Evolutionary conservation across 2,113 vertebrate genomes (phyloP).

Genomic region (Terrapene triunguis): DNA sequence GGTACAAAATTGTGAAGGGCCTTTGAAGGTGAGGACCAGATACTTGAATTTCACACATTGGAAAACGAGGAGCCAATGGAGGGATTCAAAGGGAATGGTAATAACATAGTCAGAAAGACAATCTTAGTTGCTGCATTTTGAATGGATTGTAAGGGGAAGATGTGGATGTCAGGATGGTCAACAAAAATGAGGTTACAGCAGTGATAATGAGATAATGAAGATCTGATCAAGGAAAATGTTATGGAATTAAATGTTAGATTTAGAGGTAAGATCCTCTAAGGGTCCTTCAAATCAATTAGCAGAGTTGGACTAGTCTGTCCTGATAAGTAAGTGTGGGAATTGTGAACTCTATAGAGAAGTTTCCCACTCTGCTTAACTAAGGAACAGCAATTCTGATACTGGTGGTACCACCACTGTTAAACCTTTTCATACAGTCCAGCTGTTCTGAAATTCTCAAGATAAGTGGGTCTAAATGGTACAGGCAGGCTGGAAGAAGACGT

Average conservation of each 20-base stretch:
- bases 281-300: background rate
- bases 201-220: background rate
- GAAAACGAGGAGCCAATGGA: background rate
- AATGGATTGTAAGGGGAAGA: background rate
- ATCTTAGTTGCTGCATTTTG: background rate
- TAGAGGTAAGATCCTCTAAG: background rate
- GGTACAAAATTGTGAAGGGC: background rate
- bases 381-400: background rate
- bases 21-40: background rate
- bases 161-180: background rate
- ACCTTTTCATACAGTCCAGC: background rate
- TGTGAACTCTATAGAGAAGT: background rate
- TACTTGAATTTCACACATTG: background rate
- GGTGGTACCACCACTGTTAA: background rate
- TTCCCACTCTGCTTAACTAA: background rate
- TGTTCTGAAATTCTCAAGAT: background rate
- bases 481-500: background rate
- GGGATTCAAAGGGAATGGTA: background rate
- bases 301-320: background rate
- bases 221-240: background rate
- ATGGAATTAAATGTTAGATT: background rate
- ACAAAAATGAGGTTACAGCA: background rate
- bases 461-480: background rate
- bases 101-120: background rate
- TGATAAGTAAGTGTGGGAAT: accelerated